Evolutionary conservation across 2,888 invertebrate species (phyloP), one percentile per base, ranked within the genome.

Genomic region (Anarsia innoxiella): DNA sequence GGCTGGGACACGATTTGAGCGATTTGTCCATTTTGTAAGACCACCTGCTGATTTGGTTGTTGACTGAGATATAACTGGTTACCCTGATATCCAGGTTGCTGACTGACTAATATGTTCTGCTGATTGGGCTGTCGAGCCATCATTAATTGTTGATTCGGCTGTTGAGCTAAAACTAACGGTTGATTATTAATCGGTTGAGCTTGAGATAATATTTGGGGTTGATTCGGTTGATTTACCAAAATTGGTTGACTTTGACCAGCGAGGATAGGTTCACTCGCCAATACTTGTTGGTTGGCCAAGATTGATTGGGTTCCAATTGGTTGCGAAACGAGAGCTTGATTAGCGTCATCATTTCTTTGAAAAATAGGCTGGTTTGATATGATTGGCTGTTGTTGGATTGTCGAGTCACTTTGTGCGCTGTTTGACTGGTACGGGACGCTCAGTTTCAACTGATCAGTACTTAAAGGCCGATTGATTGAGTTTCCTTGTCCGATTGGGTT

Each of bases 121-220:
- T 40, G 52, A 41, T 30, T 44, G 29, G 39, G 42, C 25, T 41
- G 45, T 11, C 40, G 39, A 14, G n/a, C n/a, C n/a, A n/a, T n/a
- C n/a, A n/a, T n/a, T n/a, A n/a, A n/a, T 23, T 25, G 10, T 31
- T 6, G 10, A 19, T 19, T 16, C n/a, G 32, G 32, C 12, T 26
- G 35, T 13, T 29, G 28, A 10, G 6, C 28, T 12, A 36, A 14
- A 4, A 12, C 14, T 15, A 25, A 15, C 2, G 26, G 28, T 36
- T 37, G 36, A 10, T 15, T 2, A 25, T 23, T 37, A 2, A n/a
- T 16, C 9, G 8, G 4, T n/a, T 15, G n/a, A n/a, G n/a, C n/a
- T n/a, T n/a, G n/a, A n/a, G n/a, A n/a, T n/a, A n/a, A n/a, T n/a
- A n/a, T n/a, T n/a, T n/a, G n/a, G n/a, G n/a, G n/a, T n/a, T n/a